Percentiles rank a stretch among this genome's conserved stretches.
Evolutionary conservation across 1,140 invertebrate genomes (phyloP).

Genomic region (Trichogramma pretiosum): DNA sequence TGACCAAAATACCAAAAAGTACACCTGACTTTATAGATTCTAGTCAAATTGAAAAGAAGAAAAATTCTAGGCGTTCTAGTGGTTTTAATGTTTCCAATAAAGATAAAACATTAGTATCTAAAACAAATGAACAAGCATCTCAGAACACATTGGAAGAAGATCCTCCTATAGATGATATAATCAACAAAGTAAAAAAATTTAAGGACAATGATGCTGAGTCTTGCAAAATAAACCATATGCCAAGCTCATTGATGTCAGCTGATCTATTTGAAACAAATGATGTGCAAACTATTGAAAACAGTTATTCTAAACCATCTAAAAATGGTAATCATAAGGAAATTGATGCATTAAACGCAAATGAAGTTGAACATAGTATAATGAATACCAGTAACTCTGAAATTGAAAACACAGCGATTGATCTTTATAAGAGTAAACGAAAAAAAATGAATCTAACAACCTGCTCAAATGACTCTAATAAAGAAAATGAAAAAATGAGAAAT

Average conservation of each 20-base stretch:
- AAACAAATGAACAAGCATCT: neutral
- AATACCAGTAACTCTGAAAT: no score
- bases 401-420: no score
- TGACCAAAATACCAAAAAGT: neutral
- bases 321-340: neutral
- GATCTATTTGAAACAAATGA: constrained; percentile 17
- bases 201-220: neutral
- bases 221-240: constrained; percentile 1
- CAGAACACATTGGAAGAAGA: neutral
- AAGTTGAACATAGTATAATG: no score
- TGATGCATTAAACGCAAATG: no score
- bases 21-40: no score
- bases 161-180: constrained; percentile 5
- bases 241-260: constrained; percentile 5
- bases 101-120: neutral
- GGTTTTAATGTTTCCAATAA: no score
- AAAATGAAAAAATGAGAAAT: no score
- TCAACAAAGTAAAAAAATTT: neutral
- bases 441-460: no score
- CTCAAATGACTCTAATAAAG: no score
- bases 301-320: neutral
- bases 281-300: neutral
- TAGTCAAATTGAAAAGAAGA: neutral
- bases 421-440: no score
- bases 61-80: no score